Percentiles rank a stretch among this genome's conserved stretches.
Conservation (phyloP, 35 echinoderm and acorn worm species). For the Nesometra sesokonis region DNA sequence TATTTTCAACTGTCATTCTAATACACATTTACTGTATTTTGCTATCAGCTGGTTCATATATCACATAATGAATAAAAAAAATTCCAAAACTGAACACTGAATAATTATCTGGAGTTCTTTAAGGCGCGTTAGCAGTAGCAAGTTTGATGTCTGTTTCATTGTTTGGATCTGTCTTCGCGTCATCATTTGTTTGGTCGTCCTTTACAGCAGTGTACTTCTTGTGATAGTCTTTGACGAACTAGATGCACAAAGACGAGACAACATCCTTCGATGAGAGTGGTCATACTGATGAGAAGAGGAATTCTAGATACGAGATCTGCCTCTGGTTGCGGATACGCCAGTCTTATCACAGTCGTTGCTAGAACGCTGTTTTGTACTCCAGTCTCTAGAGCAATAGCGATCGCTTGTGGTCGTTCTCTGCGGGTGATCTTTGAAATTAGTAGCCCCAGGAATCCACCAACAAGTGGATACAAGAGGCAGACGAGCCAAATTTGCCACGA, state of each 20-base stretch:
- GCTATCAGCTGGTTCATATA: too few species aligned
- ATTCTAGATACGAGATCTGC: conserved; percentile 57
- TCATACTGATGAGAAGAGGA: conserved; percentile 25
- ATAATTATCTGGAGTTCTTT: too few species aligned
- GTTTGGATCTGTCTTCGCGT: neutral
- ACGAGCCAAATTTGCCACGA: conserved; percentile 34
- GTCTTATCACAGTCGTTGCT: conserved; percentile 40
- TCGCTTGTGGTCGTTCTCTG: neutral
- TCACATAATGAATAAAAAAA: too few species aligned
- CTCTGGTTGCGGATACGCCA: conserved; percentile 63
- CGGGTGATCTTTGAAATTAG: conserved; percentile 35
- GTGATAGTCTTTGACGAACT: neutral
- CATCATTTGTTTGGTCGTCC: neutral
- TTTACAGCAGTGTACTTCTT: neutral
- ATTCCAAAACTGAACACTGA: too few species aligned
- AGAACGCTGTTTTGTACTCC: conserved; percentile 69
- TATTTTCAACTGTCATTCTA: too few species aligned
- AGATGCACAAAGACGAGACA: neutral
- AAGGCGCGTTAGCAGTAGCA: neutral
- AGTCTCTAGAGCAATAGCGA: conserved; percentile 56
- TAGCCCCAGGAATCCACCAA: conserved; percentile 40
- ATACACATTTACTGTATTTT: too few species aligned
- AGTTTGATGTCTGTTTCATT: neutral
- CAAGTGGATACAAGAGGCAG: conserved; percentile 11
- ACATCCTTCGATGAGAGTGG: conserved; percentile 45